Percentiles rank a stretch among this genome's conserved stretches.
These are phyloP conservation scores for Penaeus monodon DNA, from an alignment of 2,888 invertebrate genomes.

Conservation along the genomic window DNA sequence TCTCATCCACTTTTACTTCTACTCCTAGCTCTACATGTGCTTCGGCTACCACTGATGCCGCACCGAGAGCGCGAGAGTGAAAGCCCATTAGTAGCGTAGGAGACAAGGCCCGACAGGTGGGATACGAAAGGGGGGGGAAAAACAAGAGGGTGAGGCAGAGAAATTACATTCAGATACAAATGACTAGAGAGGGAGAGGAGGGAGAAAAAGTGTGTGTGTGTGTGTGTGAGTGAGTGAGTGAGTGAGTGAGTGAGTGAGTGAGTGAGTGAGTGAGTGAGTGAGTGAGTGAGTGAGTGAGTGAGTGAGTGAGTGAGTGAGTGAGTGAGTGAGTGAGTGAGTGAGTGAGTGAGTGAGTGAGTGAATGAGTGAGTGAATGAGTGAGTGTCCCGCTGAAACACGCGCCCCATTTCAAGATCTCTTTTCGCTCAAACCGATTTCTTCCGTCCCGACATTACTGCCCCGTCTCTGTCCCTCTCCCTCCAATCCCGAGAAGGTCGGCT, in stretches of 20 bases:
- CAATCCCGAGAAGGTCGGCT: too few species aligned
- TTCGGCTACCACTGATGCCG: neutral
- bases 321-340: conserved; percentile 3
- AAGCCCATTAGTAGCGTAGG: too few species aligned
- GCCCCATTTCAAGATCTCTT: too few species aligned
- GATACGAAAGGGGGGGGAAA: too few species aligned
- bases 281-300: conserved; percentile 15
- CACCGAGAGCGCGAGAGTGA: neutral
- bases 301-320: neutral
- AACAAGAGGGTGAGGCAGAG: too few species aligned
- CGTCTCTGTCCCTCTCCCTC: too few species aligned
- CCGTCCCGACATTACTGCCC: too few species aligned
- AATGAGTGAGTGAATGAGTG: neutral
- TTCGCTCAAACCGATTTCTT: too few species aligned
- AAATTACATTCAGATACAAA: too few species aligned
- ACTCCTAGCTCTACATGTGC: too few species aligned
- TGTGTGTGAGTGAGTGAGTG: neutral
- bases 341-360: conserved; percentile 19
- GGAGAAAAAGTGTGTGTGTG: neutral
- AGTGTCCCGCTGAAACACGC: neutral
- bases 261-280: conserved; percentile 22
- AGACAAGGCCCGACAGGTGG: too few species aligned
- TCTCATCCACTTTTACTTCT: neutral
- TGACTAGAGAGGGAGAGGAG: neutral
- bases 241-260: neutral